Evolutionary conservation across 2,888 invertebrate species (phyloP).

Genomic region (Ernsta delagoae): DNA sequence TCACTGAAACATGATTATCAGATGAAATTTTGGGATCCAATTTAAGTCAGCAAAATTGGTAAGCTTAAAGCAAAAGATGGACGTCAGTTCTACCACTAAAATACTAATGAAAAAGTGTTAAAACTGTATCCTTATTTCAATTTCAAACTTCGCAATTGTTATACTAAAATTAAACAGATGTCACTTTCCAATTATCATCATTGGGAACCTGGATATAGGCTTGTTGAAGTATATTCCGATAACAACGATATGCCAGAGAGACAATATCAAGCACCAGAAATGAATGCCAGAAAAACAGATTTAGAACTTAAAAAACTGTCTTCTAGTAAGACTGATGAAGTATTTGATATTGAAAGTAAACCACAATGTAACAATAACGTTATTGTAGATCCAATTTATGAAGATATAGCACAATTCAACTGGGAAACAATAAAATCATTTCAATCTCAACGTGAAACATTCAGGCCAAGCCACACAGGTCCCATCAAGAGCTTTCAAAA

Average conservation of each 20-base stretch:
- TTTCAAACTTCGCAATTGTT: too few species aligned
- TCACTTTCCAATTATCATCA: neutral
- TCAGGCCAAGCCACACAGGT: conserved; percentile 4
- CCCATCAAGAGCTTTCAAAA: conserved; percentile 2
- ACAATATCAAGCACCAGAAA: neutral
- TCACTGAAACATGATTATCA: neutral
- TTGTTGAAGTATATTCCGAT: conserved; percentile 4
- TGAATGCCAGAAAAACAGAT: neutral
- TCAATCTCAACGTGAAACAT: conserved; percentile 5
- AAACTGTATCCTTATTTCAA: too few species aligned
- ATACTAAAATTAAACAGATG: too few species aligned
- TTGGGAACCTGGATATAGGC: conserved; percentile 6
- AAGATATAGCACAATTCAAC: conserved; percentile 5
- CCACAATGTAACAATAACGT: too few species aligned
- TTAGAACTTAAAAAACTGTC: neutral
- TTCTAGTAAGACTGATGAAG: too few species aligned
- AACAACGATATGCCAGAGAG: neutral
- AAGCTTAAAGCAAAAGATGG: too few species aligned
- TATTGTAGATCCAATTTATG: neutral
- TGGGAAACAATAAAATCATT: conserved; percentile 14
- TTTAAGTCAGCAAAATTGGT: too few species aligned
- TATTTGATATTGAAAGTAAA: too few species aligned
- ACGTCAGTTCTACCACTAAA: too few species aligned
- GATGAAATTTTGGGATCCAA: too few species aligned
- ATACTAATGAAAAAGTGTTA: too few species aligned